Evolutionary conservation across 2,797 vertebrate genomes (phyloP).

Genomic region (Amazonetta brasiliensis): DNA sequence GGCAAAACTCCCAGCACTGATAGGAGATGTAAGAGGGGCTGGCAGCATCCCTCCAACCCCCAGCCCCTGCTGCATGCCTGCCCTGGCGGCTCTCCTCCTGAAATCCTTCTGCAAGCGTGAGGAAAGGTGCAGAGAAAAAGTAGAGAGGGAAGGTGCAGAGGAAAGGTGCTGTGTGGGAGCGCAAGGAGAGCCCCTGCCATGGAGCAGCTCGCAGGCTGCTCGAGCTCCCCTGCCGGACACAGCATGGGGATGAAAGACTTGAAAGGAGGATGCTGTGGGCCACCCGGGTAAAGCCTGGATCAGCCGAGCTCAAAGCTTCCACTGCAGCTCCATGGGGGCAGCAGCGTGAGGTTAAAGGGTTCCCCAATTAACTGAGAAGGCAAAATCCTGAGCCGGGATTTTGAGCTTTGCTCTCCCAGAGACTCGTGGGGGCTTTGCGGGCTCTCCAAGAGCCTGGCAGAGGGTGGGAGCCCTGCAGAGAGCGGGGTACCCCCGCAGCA

Average conservation of each 20-base stretch:
- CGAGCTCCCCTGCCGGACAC: background rate
- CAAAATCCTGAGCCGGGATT: background rate
- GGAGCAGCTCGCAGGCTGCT: background rate
- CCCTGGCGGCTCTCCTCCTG: background rate
- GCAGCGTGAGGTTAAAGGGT: background rate
- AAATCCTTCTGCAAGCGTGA: background rate
- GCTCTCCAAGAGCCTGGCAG: background rate
- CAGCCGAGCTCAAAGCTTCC: background rate
- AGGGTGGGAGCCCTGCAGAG: background rate
- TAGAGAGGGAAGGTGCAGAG: no score
- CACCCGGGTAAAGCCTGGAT: background rate
- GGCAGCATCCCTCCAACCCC: background rate
- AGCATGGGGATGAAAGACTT: background rate
- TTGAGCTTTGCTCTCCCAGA: background rate
- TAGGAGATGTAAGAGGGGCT: background rate
- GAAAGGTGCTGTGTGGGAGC: background rate
- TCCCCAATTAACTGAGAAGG: background rate
- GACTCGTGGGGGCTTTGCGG: background rate
- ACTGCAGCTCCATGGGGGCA: background rate
- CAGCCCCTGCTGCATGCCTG: background rate
- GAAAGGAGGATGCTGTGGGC: background rate
- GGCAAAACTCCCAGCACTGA: background rate
- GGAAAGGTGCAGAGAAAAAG: background rate
- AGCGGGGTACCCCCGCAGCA: background rate
- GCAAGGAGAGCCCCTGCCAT: background rate